Percentiles rank a stretch among this genome's conserved stretches.
These are phyloP conservation scores for Xiphorhynchus elegans DNA, from an alignment of 2,113 vertebrate species.

Conservation along the genomic window DNA sequence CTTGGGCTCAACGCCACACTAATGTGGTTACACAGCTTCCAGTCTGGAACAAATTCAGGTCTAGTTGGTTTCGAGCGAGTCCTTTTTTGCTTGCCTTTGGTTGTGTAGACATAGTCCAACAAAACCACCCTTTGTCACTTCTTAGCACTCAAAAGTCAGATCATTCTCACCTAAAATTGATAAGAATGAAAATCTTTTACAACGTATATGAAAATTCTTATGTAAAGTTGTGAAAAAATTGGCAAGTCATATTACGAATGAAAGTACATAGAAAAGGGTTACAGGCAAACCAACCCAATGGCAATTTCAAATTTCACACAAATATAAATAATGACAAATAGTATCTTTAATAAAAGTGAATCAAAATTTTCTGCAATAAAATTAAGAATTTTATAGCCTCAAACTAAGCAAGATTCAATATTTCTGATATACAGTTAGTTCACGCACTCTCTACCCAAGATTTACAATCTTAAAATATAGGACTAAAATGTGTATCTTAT, in stretches of 20 bases:
- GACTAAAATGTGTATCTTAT: neutral
- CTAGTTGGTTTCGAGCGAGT: neutral
- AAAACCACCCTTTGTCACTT: neutral
- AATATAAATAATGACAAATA: neutral
- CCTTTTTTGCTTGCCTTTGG: neutral
- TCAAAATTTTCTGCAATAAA: neutral
- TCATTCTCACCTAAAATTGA: neutral
- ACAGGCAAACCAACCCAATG: neutral
- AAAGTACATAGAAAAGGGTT: neutral
- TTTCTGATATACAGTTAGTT: neutral
- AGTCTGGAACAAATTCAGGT: slow-evolving; percentile 51
- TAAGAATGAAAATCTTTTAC: neutral
- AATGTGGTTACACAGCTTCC: slow-evolving; percentile 62
- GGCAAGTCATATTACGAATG: neutral
- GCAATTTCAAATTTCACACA: neutral
- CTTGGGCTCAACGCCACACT: slow-evolving; percentile 43
- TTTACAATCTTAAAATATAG: neutral
- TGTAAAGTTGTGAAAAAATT: neutral
- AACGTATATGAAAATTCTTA: neutral
- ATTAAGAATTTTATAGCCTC: neutral
- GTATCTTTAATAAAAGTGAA: neutral
- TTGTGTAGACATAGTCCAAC: neutral
- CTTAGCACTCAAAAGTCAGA: neutral
- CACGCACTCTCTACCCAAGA: neutral
- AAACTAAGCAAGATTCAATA: neutral